Conservation (phyloP, 1,140 invertebrate genomes). For the Drosophila kikkawai region DNA sequence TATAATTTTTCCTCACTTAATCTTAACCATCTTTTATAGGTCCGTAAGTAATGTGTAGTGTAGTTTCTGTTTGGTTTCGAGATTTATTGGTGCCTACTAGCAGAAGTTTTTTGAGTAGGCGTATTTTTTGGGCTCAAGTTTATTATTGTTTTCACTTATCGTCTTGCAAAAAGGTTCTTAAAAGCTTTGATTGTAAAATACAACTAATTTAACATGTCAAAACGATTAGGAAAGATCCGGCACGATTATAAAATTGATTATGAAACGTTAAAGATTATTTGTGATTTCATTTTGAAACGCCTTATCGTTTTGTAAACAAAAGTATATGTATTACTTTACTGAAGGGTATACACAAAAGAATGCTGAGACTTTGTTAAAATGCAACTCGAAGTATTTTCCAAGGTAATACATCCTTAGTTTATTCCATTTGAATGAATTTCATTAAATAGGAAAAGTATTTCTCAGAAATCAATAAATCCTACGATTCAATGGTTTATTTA, state of each 20-base stretch:
- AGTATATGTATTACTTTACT: background rate
- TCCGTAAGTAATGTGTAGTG: background rate
- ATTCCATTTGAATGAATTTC: background rate
- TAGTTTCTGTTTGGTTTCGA: background rate
- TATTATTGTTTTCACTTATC: constrained; percentile 54
- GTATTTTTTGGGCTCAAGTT: constrained; percentile 27
- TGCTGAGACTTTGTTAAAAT: no score
- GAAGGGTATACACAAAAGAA: no score
- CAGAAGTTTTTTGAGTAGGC: constrained; percentile 26
- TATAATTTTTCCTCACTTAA: background rate
- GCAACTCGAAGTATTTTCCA: background rate
- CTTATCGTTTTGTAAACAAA: constrained; percentile 10
- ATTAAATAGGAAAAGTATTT: background rate
- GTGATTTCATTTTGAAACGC: background rate
- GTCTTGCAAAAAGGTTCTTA: constrained; percentile 38
- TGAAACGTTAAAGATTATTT: constrained; percentile 7
- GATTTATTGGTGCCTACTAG: constrained; percentile 6
- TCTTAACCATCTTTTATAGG: background rate
- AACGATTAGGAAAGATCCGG: constrained; percentile 20
- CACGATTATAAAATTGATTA: constrained; percentile 33
- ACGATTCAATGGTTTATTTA: background rate
- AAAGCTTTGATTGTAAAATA: constrained; percentile 44
- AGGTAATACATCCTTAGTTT: constrained; percentile 1
- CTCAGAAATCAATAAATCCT: background rate
- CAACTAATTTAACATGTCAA: constrained; percentile 39